These are phyloP conservation scores for Embidobia sp. DNA, from an alignment of 2,888 invertebrate species.

Conservation along the genomic window DNA sequence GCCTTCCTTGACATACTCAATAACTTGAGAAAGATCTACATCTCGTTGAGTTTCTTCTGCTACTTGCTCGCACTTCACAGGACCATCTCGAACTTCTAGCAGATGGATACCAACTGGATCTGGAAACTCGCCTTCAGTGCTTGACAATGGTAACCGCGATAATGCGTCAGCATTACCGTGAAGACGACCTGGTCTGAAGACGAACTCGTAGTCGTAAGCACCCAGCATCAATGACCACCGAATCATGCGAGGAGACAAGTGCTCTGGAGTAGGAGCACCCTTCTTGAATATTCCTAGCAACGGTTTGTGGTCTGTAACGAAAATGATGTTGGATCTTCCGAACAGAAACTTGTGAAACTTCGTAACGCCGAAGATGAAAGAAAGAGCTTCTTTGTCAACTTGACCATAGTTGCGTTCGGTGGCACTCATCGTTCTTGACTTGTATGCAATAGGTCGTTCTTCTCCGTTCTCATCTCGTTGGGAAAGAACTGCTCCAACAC, in stretches of 20 bases:
- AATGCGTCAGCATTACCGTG: conserved; percentile 11
- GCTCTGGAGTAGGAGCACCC: too few species aligned
- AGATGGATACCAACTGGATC: conserved; percentile 16
- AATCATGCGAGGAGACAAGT: too few species aligned
- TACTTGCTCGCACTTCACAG: neutral
- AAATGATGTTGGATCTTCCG: too few species aligned
- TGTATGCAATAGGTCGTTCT: neutral
- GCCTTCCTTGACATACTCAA: neutral
- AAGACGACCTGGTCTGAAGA: neutral
- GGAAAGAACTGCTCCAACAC: conserved; percentile 71
- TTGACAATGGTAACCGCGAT: conserved; percentile 3
- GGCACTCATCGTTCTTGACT: conserved; percentile 14
- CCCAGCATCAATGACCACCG: too few species aligned
- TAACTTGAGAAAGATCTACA: neutral
- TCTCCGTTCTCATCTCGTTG: conserved; percentile 40
- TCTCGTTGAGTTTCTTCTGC: neutral
- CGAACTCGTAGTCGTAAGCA: neutral
- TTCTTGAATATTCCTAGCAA: too few species aligned
- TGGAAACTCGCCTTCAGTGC: neutral
- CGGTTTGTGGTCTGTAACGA: too few species aligned
- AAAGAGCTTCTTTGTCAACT: conserved; percentile 66
- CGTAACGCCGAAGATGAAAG: neutral
- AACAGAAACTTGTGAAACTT: too few species aligned
- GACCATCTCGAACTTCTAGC: conserved; percentile 16
- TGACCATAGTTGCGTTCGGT: conserved; percentile 61